Conservation (phyloP, 2,113 vertebrate genomes). For the Ginglymostoma cirratum region DNA sequence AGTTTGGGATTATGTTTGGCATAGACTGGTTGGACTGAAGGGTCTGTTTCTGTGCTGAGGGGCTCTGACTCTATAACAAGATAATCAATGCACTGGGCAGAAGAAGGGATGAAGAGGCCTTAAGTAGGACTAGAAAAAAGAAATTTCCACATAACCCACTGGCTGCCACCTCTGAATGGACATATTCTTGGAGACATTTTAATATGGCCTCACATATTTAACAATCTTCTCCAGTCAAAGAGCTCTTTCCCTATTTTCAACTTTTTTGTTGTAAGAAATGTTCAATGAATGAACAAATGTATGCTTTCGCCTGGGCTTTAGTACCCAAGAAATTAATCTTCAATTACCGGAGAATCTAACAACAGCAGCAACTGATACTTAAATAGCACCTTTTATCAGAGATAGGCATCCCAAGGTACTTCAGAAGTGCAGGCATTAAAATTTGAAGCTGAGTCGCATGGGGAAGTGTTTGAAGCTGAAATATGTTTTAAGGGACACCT, state of each 20-base stretch:
- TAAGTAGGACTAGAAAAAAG: too few species aligned
- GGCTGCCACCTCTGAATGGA: neutral
- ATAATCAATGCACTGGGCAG: too few species aligned
- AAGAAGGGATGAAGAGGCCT: too few species aligned
- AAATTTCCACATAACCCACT: neutral
- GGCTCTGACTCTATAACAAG: too few species aligned
- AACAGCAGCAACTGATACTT: neutral
- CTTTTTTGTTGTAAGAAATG: neutral
- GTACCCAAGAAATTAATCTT: neutral
- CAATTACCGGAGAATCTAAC: neutral
- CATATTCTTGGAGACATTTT: neutral
- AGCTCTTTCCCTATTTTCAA: neutral
- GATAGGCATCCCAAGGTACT: neutral
- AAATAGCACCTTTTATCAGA: neutral
- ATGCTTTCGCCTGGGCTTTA: neutral
- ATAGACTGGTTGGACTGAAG: too few species aligned
- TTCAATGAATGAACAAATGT: neutral
- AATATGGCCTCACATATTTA: neutral
- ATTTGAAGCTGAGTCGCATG: neutral
- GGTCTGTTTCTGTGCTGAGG: too few species aligned
- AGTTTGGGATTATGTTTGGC: too few species aligned
- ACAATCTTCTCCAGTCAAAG: neutral
- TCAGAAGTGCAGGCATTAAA: neutral
- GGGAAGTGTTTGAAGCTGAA: neutral
- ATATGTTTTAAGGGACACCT: neutral